A percentile compares a stretch with the other conserved stretches of the same genome.
phyloP scores from a whole-genome alignment of 1,140 invertebrate species.

The Micrasema longulum region DNA sequence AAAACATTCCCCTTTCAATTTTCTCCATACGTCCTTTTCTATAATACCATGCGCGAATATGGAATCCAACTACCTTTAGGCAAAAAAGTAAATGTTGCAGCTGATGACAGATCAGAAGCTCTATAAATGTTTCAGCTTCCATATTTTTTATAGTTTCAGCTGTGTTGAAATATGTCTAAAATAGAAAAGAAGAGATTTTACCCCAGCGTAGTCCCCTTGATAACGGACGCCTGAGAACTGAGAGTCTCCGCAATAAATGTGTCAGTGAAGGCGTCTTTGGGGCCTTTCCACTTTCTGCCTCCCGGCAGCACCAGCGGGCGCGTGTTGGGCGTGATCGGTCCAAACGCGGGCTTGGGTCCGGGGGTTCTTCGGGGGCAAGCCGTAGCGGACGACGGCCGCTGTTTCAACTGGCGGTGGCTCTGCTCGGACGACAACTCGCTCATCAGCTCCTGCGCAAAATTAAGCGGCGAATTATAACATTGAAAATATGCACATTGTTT shows the following conservation, averaged over 20 bases:
- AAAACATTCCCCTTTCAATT: too few relatives aligned
- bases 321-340: conserved; percentile 67
- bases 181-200: conserved; percentile 57
- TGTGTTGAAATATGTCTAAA: neutral
- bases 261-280: conserved; percentile 83
- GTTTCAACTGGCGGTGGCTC: conserved; percentile 61
- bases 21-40: too few relatives aligned
- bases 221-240: conserved; percentile 79
- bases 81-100: too few relatives aligned
- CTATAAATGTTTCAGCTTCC: too few relatives aligned
- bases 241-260: conserved; percentile 82
- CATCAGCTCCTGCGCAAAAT: conserved; percentile 64
- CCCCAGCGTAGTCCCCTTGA: conserved; percentile 81
- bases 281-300: conserved; percentile 79
- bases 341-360: conserved; percentile 60
- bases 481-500: too few relatives aligned
- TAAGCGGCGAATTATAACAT: too few relatives aligned
- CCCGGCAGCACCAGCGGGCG: conserved; percentile 74
- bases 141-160: too few relatives aligned
- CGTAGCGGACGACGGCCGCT: conserved; percentile 56
- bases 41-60: too few relatives aligned
- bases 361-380: conserved; percentile 57
- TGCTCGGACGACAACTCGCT: conserved; percentile 63
- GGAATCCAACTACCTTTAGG: too few relatives aligned
- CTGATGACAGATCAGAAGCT: too few relatives aligned